Base-by-base conservation (phyloP, 2,113 vertebrate species). In the Eleginops maclovinus region DNA sequence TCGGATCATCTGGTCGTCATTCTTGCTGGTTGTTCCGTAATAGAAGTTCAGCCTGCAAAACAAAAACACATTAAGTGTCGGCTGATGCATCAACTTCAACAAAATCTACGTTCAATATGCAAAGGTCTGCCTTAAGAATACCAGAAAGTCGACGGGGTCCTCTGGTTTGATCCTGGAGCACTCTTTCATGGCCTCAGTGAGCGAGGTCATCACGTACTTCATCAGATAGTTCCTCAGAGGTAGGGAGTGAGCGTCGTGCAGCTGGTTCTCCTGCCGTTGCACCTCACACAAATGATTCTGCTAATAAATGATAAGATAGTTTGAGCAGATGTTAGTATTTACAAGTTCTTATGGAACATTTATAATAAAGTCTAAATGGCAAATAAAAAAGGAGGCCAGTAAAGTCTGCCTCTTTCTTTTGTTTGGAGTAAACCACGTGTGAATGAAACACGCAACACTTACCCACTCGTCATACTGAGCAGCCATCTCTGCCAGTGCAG, bases 141-240 rank as follows among this genome's bases (percentile, higher is more conserved):
- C 98, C 98, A 99, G 68, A 90, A 96, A 99, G 81, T 98, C 95
- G 0, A 99, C 92, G 0, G 98, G 97, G 71, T 99, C 96, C 0
- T 96, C 95, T 0, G 97, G 97, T 71, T 97, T 96, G 80, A 95
- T 91, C 79, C 91, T 95, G 77, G 94, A 94, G 74, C 97, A 98
- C 51, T 98, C 96, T 6, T 91, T 88, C 84, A 99, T 91, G 1
- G 96, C 98, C 82, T 94, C 91, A 58, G 93, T 91, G 40, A 99
- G 95, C 0, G 96, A 94, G 5, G 98, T 97, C 96, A 99, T 98
- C 49, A 98, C 96, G 0, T 97, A 91, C 78, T 94, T 95, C 96
- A 98, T 97, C 90, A 99, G 89, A 77, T 97, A 99, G 86, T 96
- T 96, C 51, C 97, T 95, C 84, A 98, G 82, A 15, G 97, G 97